Evolutionary conservation across 2,888 invertebrate genomes (phyloP).

Genomic region (Notodonta dromedarius): DNA sequence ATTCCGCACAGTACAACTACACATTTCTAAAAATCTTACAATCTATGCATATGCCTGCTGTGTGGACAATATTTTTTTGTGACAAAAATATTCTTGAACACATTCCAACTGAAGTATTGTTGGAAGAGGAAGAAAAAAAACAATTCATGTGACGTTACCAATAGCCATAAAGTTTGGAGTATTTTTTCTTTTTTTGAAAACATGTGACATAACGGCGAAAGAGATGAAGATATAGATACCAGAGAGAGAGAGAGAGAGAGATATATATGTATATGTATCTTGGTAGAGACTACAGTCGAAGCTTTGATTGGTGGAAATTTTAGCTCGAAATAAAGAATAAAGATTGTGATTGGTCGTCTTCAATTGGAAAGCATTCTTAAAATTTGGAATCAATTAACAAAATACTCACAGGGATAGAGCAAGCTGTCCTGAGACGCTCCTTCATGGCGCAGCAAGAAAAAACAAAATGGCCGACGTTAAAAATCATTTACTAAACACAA

Average conservation of each 20-base stretch:
- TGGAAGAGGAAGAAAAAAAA: neutral
- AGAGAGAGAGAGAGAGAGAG: too few relatives aligned
- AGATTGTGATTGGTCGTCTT: neutral
- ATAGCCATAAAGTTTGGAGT: too few relatives aligned
- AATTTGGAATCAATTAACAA: slow-evolving; percentile 32
- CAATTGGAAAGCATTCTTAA: slow-evolving; percentile 30
- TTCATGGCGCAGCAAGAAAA: slow-evolving; percentile 66
- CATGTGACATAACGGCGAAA: too few relatives aligned
- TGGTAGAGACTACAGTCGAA: neutral
- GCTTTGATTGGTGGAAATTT: too few relatives aligned
- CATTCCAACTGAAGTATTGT: slow-evolving; percentile 14
- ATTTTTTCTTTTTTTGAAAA: too few relatives aligned
- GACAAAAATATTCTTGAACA: slow-evolving; percentile 31
- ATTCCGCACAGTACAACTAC: slow-evolving; percentile 46
- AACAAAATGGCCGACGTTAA: slow-evolving; percentile 47
- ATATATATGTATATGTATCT: too few relatives aligned
- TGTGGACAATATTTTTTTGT: slow-evolving; percentile 35
- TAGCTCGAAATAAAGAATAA: neutral
- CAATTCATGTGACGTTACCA: too few relatives aligned
- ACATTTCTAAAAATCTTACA: slow-evolving; percentile 14
- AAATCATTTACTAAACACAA: slow-evolving; percentile 32
- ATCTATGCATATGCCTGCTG: slow-evolving; percentile 20
- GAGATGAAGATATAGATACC: too few relatives aligned
- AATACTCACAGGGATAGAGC: slow-evolving; percentile 86
- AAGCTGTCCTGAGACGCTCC: slow-evolving; percentile 87